A percentile compares a stretch with the other conserved stretches of the same genome.
Evolutionary conservation across 2,113 vertebrate genomes (phyloP).

Genomic region (Saiga tatarica): DNA sequence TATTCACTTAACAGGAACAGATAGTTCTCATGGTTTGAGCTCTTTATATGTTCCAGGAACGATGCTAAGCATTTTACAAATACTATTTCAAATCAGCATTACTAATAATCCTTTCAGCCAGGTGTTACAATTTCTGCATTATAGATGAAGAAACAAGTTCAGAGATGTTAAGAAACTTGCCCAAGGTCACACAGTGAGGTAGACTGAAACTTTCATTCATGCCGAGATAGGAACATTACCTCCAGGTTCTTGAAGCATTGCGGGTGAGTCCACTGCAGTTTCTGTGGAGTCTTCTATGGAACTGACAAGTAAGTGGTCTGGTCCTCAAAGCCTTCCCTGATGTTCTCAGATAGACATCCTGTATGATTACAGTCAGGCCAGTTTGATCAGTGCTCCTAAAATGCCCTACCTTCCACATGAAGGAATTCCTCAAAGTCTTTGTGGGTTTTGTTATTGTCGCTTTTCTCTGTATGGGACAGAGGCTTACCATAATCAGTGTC

Average conservation of each 20-base stretch:
- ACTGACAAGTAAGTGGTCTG: neutral
- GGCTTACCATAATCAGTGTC: neutral
- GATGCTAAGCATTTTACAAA: neutral
- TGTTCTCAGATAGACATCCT: neutral
- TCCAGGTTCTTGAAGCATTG: neutral
- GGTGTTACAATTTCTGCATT: neutral
- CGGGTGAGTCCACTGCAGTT: neutral
- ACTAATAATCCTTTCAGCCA: neutral
- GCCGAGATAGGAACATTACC: neutral
- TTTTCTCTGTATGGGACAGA: neutral
- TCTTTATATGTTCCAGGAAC: neutral
- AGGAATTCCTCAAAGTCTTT: neutral
- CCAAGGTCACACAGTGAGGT: neutral
- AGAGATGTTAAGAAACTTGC: neutral
- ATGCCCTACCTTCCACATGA: neutral
- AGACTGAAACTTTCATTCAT: neutral
- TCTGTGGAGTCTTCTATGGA: neutral
- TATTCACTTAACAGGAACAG: neutral
- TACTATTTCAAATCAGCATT: conserved; percentile 16
- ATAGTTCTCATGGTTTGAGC: neutral
- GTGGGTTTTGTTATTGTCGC: neutral
- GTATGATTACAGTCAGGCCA: neutral
- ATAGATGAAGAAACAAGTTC: neutral
- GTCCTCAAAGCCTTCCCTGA: neutral
- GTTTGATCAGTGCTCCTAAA: neutral